Evolutionary conservation across 2,797 vertebrate species (phyloP).

Genomic region (Macropodus opercularis): DNA sequence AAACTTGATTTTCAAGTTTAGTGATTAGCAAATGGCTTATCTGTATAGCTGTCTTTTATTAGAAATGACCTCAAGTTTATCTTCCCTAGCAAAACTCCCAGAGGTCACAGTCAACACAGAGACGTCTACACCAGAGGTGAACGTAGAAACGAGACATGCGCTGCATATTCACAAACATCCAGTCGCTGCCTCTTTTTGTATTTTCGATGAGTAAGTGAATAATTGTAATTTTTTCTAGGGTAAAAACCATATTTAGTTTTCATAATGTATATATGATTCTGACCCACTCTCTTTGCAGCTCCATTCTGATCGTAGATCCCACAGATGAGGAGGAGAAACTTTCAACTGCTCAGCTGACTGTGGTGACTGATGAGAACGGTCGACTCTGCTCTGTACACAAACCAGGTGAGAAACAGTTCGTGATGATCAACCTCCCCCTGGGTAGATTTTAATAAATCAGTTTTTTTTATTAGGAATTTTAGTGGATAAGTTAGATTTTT

Average conservation of each 20-base stretch:
- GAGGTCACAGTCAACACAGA: slow-evolving; percentile 88
- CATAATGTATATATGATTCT: not conserved
- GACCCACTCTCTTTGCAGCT: slow-evolving; percentile 70
- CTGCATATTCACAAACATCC: slow-evolving; percentile 88
- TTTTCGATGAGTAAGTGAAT: slow-evolving; percentile 92
- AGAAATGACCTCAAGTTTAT: not conserved
- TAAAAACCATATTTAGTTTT: not conserved
- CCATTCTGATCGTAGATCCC: slow-evolving; percentile 90
- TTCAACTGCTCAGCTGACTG: slow-evolving; percentile 86
- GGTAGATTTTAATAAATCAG: not conserved
- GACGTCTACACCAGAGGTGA: slow-evolving; percentile 87
- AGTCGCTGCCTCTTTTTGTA: slow-evolving; percentile 89
- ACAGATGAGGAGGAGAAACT: slow-evolving; percentile 92
- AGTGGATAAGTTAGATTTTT: no score
- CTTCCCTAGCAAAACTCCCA: slow-evolving; percentile 86
- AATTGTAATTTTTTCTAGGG: not conserved
- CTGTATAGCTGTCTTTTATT: not conserved
- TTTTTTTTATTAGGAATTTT: not conserved
- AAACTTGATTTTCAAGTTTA: no score
- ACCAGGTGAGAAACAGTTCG: slow-evolving; percentile 83
- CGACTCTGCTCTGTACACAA: slow-evolving; percentile 91
- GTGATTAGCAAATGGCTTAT: no score
- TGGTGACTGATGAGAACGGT: slow-evolving; percentile 90
- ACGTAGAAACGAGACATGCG: slow-evolving; percentile 82
- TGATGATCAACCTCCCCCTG: not conserved